Percentiles rank a stretch among this genome's conserved stretches.
Evolutionary conservation across 2,113 vertebrate species (phyloP).

Genomic region (Vulpes vulpes): DNA sequence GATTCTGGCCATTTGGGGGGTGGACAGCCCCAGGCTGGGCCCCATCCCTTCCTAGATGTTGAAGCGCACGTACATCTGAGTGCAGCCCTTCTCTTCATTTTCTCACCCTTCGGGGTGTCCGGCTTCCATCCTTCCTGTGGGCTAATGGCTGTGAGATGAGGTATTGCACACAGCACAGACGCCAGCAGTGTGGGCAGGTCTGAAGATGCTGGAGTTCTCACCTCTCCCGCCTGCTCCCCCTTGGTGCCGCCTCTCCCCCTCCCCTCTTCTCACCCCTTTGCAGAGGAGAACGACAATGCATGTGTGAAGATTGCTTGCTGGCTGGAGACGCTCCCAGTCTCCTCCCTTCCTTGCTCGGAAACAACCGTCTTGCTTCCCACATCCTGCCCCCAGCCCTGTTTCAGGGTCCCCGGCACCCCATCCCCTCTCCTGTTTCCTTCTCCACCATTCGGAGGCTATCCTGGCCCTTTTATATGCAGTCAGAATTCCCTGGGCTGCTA

Average conservation of each 20-base stretch:
- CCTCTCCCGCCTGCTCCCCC: slow-evolving; percentile 56
- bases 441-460: background rate
- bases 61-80: background rate
- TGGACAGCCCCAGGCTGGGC: background rate
- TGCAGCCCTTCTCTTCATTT: background rate
- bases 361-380: background rate
- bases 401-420: background rate
- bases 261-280: slow-evolving; percentile 73
- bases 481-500: background rate
- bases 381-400: background rate
- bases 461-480: background rate
- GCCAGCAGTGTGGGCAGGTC: slow-evolving; percentile 75
- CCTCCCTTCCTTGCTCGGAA: slow-evolving; percentile 35
- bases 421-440: background rate
- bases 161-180: slow-evolving; percentile 33
- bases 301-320: slow-evolving; percentile 71
- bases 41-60: background rate
- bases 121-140: slow-evolving; percentile 15
- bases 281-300: slow-evolving; percentile 51
- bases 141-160: slow-evolving; percentile 76
- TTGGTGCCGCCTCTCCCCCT: slow-evolving; percentile 21
- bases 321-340: background rate
- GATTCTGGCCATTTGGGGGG: background rate
- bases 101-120: slow-evolving; percentile 53
- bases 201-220: slow-evolving; percentile 79